phyloP scores from a whole-genome alignment of 2,888 invertebrate genomes.

The Tinea semifulvella region DNA sequence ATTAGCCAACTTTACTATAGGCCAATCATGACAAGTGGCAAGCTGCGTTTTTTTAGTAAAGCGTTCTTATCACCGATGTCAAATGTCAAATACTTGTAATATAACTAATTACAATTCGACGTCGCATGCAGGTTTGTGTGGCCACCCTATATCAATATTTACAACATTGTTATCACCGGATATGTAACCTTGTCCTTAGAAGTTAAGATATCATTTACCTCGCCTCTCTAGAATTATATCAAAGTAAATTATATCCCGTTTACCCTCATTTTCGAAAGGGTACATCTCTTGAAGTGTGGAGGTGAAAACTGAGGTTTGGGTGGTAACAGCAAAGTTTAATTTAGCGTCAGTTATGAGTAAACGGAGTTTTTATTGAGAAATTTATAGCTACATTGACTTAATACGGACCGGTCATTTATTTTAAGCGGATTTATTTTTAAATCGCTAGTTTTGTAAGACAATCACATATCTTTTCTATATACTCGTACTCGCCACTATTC shows the following conservation, averaged over 20 bases:
- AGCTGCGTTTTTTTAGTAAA: no score
- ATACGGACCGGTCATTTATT: no score
- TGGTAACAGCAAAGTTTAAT: conserved; percentile 36
- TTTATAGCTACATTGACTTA: conserved; percentile 53
- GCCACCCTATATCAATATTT: conserved; percentile 63
- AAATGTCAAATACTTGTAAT: no score
- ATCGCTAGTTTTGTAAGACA: no score
- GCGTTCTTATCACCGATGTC: no score
- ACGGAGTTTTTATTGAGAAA: conserved; percentile 50
- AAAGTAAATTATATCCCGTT: conserved; percentile 59
- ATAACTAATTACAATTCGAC: no score
- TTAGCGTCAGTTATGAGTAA: conserved; percentile 28
- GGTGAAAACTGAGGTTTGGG: conserved; percentile 30
- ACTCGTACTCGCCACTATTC: no score
- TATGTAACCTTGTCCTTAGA: conserved; percentile 7
- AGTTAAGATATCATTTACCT: conserved; percentile 37
- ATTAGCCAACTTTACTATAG: no score
- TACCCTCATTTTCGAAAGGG: conserved; percentile 45
- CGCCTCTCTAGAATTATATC: conserved; percentile 44
- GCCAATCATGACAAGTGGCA: no score
- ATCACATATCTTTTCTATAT: no score
- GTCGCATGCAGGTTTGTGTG: no score
- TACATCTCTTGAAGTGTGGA: conserved; percentile 35
- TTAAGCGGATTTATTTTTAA: no score
- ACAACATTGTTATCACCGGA: conserved; percentile 16